These are phyloP conservation scores for Aleiodes alternator DNA, from an alignment of 2,888 invertebrate species.

Conservation along the genomic window DNA sequence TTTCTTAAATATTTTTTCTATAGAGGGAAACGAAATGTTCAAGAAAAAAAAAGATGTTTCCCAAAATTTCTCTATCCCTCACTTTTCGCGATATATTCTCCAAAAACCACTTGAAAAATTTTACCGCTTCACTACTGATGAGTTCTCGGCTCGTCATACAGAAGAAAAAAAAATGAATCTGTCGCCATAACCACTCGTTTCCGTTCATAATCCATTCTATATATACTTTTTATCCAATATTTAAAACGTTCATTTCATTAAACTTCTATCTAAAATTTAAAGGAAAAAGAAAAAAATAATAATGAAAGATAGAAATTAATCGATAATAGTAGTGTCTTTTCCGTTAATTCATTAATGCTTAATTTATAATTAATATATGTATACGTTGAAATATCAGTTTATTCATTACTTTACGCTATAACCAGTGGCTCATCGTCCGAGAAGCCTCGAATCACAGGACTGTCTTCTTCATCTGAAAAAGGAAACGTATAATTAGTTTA, in stretches of 20 bases:
- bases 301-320: conserved; percentile 56
- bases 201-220: too few relatives aligned
- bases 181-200: neutral
- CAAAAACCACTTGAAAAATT: neutral
- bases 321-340: conserved; percentile 67
- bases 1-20: too few relatives aligned
- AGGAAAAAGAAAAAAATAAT: neutral
- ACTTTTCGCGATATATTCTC: conserved; percentile 8
- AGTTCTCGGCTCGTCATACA: neutral
- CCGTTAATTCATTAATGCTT: conserved; percentile 48
- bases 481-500: conserved; percentile 31
- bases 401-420: conserved; percentile 81
- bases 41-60: neutral
- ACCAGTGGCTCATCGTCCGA: conserved; percentile 96
- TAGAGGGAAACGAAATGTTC: neutral
- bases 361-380: conserved; percentile 45
- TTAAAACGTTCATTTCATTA: conserved; percentile 51
- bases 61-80: neutral
- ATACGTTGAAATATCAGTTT: conserved; percentile 44
- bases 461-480: conserved; percentile 86
- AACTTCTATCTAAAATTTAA: conserved; percentile 61
- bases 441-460: conserved; percentile 92
- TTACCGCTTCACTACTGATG: neutral
- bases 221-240: neutral
- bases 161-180: conserved; percentile 18